These are phyloP conservation scores for Sphaerophoria rueppellii DNA, from an alignment of 2,888 invertebrate species.

Conservation along the genomic window DNA sequence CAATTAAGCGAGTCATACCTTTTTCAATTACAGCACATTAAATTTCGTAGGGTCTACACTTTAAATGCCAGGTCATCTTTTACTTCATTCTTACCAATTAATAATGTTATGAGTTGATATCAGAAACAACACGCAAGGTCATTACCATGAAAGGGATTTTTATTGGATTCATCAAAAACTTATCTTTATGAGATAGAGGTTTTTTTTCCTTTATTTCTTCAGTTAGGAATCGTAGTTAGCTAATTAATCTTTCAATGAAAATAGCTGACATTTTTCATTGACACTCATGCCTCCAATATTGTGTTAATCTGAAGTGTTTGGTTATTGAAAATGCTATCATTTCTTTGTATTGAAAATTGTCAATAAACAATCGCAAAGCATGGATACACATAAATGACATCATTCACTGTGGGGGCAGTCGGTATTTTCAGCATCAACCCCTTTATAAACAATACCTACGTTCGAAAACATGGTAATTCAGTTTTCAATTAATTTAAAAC, in stretches of 20 bases:
- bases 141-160: not conserved
- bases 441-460: no score
- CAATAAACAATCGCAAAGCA: not conserved
- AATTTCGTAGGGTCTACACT: no score
- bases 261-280: constrained; percentile 20
- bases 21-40: no score
- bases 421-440: no score
- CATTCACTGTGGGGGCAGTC: constrained; percentile 15
- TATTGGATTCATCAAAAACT: not conserved
- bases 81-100: no score
- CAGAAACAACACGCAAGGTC: not conserved
- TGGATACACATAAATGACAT: constrained; percentile 4
- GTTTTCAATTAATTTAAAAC: no score
- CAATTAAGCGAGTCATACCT: not conserved
- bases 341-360: not conserved
- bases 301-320: constrained; percentile 31
- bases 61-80: no score
- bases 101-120: not conserved
- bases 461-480: no score
- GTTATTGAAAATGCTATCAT: constrained; percentile 44
- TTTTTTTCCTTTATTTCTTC: constrained; percentile 18
- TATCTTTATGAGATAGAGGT: not conserved
- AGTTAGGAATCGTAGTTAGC: constrained; percentile 9
- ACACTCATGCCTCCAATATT: not conserved
- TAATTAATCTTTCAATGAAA: constrained; percentile 41